Percentiles rank a stretch among this genome's conserved stretches.
Conservation (phyloP, 92 coral and sea anemone species). For the Palythoa caribaeorum region DNA sequence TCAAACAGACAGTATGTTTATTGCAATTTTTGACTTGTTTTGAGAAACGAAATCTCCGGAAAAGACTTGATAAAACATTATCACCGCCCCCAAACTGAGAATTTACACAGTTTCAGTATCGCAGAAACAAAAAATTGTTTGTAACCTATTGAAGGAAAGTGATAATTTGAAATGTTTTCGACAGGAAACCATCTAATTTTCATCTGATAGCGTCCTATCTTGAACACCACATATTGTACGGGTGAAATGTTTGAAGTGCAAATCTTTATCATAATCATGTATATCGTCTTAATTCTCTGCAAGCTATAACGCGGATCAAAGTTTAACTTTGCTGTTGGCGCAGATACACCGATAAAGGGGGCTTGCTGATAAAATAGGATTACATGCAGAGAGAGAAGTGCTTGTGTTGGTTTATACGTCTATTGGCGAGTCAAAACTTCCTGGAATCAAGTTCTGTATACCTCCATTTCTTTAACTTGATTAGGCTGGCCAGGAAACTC, state of each 20-base stretch:
- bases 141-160: constrained; percentile 64
- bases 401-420: constrained; percentile 29
- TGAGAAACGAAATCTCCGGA: constrained; percentile 71
- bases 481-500: constrained; percentile 53
- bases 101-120: constrained; percentile 66
- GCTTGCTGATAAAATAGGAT: constrained; percentile 44
- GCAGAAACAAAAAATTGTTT: constrained; percentile 47
- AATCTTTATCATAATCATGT: constrained; percentile 69
- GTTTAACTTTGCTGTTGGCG: constrained; percentile 51
- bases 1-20: constrained; percentile 86
- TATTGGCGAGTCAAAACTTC: constrained; percentile 45
- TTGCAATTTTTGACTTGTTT: constrained; percentile 69
- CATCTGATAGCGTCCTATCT: constrained; percentile 84
- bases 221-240: constrained; percentile 75
- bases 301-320: constrained; percentile 47
- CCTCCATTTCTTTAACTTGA: constrained; percentile 31
- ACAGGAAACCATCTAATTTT: constrained; percentile 89
- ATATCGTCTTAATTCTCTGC: constrained; percentile 45
- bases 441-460: constrained; percentile 35
- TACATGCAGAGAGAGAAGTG: constrained; percentile 41
- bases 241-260: constrained; percentile 57
- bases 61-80: constrained; percentile 32
- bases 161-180: constrained; percentile 87
- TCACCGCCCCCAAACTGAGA: constrained; percentile 78
- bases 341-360: constrained; percentile 41